Evolutionary conservation across 2,888 invertebrate species (phyloP).

Genomic region (Catocala nupta): DNA sequence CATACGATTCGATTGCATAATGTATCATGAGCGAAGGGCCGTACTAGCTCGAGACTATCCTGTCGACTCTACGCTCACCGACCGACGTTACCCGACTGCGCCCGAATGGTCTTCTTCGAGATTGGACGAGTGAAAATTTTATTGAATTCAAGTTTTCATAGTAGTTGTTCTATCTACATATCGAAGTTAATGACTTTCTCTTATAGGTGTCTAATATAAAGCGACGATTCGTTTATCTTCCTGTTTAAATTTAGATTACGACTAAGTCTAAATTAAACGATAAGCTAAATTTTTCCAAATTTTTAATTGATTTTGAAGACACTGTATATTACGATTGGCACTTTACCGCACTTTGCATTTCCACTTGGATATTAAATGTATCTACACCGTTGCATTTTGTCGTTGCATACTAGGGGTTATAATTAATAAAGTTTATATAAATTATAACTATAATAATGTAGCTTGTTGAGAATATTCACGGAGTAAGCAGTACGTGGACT

Average conservation of each 20-base stretch:
- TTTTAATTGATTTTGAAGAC: constrained; percentile 59
- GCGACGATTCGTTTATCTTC: constrained; percentile 23
- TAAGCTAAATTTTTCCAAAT: constrained; percentile 60
- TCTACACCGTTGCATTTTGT: constrained; percentile 78
- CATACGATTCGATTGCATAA: constrained; percentile 3
- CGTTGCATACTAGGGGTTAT: constrained; percentile 72
- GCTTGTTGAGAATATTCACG: constrained; percentile 70
- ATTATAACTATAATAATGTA: constrained; percentile 73
- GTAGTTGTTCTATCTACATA: constrained; percentile 48
- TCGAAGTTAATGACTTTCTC: constrained; percentile 45
- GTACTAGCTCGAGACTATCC: not conserved
- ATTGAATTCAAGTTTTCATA: constrained; percentile 24
- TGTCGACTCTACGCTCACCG: not conserved
- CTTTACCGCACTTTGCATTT: constrained; percentile 76
- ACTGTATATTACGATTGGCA: constrained; percentile 76
- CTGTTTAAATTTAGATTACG: constrained; percentile 41
- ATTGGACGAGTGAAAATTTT: constrained; percentile 11
- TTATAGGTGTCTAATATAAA: constrained; percentile 40
- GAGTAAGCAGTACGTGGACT: constrained; percentile 76
- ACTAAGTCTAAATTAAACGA: constrained; percentile 43
- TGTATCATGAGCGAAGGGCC: not conserved
- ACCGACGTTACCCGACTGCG: not conserved
- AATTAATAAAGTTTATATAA: constrained; percentile 55
- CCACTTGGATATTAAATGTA: constrained; percentile 72
- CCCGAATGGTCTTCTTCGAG: constrained; percentile 20